Base-by-base conservation (phyloP, 2,797 vertebrate genomes). In the Pristis pectinata region DNA sequence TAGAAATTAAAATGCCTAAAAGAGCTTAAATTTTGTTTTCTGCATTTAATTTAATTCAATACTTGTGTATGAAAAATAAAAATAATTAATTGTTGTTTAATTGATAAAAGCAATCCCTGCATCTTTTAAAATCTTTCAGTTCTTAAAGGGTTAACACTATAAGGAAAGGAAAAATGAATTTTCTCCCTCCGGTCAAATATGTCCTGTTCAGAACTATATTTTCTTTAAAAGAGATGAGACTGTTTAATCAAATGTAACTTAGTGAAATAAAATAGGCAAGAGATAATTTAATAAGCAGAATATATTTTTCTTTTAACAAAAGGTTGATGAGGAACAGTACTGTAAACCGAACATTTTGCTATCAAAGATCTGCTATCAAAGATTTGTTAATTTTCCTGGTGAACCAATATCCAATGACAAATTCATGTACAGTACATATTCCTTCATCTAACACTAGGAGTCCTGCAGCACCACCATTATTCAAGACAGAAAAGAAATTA, bases 401-500 rank as follows among this genome's bases (percentile, higher is more conserved):
- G 44, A 94, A 94, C 30, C 44, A 94, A 56, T 76, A 74, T 44
- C 41, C 70, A 74, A 30, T 94, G 70, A 94, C 44, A 94, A 94
- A 76, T 76, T 53, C 92, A 94, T 72, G 83, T 37, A 79, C 49
- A 87, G 49, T 87, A 30, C 56, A 11, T 53, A 53, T 74, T 94
- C 70, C 30, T 94, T 74, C 92, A 94, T 74, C 92, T 56, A 53
- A 94, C 49, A 94, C 92, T 27, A 74, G 92, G 13, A 76, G 92
- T 74, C 92, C 70, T 53, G 92, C 92, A 94, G 92, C 92, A 94
- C 70, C 44, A 93, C 19, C 49, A 44, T 93, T 74, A 74, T 15
- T 22, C 6, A 93, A 93, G 37, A 94, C 92, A 56, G 92, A 70
- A 76, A 96, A 96, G 96, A 97, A 97, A 97, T 97, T 97, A 97